Evolutionary conservation across 2,113 vertebrate genomes (phyloP).

Genomic region (Alces alces): DNA sequence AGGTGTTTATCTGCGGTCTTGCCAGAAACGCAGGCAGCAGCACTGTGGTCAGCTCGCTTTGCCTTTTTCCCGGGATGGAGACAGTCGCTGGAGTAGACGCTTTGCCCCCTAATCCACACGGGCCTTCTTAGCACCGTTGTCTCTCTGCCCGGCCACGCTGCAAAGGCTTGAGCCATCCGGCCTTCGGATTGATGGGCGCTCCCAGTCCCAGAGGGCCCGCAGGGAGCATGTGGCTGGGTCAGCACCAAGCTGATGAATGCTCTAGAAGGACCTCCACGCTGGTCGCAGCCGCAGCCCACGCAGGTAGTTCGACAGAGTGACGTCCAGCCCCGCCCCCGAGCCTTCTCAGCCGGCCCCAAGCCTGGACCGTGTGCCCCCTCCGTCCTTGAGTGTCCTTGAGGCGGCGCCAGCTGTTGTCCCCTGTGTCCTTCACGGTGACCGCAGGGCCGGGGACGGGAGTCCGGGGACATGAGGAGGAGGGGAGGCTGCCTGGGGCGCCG

Average conservation of each 20-base stretch:
- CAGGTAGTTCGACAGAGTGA: background rate
- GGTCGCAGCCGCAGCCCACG: background rate
- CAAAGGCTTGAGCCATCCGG: background rate
- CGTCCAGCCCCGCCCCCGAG: background rate
- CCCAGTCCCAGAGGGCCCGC: background rate
- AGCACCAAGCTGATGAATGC: background rate
- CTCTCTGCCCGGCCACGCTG: background rate
- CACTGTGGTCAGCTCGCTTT: no score
- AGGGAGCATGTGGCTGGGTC: background rate
- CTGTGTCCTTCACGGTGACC: background rate
- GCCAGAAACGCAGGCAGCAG: background rate
- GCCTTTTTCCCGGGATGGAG: background rate
- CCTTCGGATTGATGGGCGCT: background rate
- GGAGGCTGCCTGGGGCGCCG: background rate
- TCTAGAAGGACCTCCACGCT: background rate
- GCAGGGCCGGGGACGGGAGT: background rate
- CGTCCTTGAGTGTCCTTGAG: rapidly evolving
- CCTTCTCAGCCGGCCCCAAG: background rate
- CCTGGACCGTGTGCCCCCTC: rapidly evolving
- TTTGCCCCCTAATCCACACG: rapidly evolving
- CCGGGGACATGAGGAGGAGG: background rate
- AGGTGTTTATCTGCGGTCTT: background rate
- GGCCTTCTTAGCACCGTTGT: background rate
- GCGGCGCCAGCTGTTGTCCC: background rate
- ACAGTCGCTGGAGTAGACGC: background rate